Evolutionary conservation across 1,140 invertebrate species (phyloP).

Genomic region (Eubasilissa regina): DNA sequence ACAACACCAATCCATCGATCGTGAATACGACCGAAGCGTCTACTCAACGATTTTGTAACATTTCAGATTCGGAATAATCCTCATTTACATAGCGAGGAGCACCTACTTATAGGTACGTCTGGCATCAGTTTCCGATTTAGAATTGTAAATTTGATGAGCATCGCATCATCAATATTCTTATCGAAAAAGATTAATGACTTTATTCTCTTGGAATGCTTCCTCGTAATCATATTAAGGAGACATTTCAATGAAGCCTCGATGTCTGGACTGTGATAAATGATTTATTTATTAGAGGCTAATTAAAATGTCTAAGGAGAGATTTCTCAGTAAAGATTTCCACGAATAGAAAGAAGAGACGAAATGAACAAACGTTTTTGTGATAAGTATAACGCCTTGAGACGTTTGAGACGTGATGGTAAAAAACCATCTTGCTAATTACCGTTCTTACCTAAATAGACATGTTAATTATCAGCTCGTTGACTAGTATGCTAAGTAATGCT

Average conservation of each 20-base stretch:
- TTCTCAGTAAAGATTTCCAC: too few species aligned
- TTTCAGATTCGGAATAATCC: neutral
- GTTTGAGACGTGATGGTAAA: neutral
- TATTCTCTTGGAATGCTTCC: neutral
- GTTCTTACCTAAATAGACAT: slow-evolving; percentile 35
- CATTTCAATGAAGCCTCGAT: slow-evolving; percentile 21
- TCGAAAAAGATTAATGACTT: slow-evolving; percentile 35
- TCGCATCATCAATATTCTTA: slow-evolving; percentile 3
- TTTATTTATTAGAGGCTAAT: neutral
- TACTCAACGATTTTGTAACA: too few species aligned
- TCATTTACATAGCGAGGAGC: neutral
- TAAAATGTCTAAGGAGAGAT: too few species aligned
- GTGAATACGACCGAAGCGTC: too few species aligned
- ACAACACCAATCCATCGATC: too few species aligned
- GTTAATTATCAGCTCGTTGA: slow-evolving; percentile 42
- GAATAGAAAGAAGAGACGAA: too few species aligned
- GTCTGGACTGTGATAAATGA: slow-evolving; percentile 10
- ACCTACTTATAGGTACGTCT: neutral
- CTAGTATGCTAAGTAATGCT: slow-evolving; percentile 39
- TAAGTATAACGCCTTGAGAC: neutral
- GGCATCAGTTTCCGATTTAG: neutral
- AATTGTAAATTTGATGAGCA: slow-evolving; percentile 31
- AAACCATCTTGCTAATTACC: slow-evolving; percentile 18
- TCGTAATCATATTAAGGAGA: slow-evolving; percentile 25
- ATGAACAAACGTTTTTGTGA: too few species aligned